Evolutionary conservation across 1,140 invertebrate species (phyloP).

Genomic region (Drosophila micromelanica): DNA sequence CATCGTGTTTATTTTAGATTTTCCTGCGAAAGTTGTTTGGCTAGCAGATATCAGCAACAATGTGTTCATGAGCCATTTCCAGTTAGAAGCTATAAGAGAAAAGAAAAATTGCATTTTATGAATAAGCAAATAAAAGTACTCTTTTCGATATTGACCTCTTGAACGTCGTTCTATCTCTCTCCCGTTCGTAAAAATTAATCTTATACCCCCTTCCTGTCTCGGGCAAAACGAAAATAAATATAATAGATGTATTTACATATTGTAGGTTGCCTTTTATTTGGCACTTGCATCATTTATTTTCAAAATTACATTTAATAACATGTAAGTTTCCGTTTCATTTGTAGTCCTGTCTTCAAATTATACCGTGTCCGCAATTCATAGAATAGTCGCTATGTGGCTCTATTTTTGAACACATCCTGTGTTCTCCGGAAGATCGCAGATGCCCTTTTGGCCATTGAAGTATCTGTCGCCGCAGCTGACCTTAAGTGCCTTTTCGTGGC

Average conservation of each 20-base stretch:
- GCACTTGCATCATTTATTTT: constrained; percentile 47
- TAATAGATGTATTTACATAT: neutral
- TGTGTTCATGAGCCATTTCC: neutral
- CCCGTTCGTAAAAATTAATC: too few relatives aligned
- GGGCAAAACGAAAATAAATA: neutral
- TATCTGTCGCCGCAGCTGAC: constrained; percentile 67
- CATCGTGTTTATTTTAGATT: neutral
- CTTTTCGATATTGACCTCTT: too few relatives aligned
- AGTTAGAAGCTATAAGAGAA: constrained; percentile 1
- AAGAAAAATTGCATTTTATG: neutral
- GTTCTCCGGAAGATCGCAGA: constrained; percentile 72
- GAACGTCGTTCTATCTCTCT: too few relatives aligned
- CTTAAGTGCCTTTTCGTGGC: constrained; percentile 47
- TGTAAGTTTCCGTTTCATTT: neutral
- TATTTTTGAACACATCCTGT: constrained; percentile 35
- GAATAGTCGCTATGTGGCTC: neutral
- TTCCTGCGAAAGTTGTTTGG: neutral
- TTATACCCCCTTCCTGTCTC: too few relatives aligned
- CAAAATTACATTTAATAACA: constrained; percentile 7
- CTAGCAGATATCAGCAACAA: neutral
- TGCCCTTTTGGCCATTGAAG: constrained; percentile 69
- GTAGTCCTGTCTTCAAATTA: constrained; percentile 9
- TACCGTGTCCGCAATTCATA: neutral
- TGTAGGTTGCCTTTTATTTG: constrained; percentile 34
- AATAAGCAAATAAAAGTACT: neutral